Conservation (phyloP, 2,797 vertebrate species). For the Silurus lanzhouensis region DNA sequence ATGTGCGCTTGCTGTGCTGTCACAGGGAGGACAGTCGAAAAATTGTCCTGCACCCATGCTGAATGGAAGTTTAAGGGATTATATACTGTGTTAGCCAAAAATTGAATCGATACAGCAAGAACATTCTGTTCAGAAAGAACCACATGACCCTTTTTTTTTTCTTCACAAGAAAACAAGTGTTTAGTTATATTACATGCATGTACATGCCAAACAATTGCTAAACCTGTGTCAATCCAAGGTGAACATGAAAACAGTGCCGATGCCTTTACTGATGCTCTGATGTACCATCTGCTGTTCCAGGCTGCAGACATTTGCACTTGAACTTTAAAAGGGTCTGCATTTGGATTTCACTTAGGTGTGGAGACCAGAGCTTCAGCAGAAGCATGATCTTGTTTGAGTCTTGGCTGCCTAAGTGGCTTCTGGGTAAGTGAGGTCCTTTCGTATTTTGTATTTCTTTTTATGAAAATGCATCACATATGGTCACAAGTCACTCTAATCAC, state of each 20-base stretch:
- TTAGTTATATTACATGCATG: neutral
- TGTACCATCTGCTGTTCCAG: neutral
- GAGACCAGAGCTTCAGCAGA: constrained; percentile 7
- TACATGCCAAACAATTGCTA: constrained; percentile 17
- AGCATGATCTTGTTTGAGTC: constrained; percentile 46
- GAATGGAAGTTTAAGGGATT: neutral
- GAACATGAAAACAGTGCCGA: neutral
- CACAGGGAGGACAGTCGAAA: neutral
- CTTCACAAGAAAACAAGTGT: neutral
- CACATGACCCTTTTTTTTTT: neutral
- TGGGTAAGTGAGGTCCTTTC: constrained; percentile 53
- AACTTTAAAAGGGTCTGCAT: constrained; percentile 3
- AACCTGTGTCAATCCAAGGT: neutral
- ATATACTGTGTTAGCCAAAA: neutral
- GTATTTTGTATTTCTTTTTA: neutral
- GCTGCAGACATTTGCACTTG: neutral
- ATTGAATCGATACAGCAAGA: neutral
- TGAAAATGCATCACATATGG: neutral
- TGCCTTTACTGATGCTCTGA: neutral
- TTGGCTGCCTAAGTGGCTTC: constrained; percentile 42
- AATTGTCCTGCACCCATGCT: neutral
- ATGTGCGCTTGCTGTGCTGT: neutral
- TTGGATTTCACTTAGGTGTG: neutral
- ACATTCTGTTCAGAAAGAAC: neutral
- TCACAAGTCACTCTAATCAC: neutral